phyloP scores from a whole-genome alignment of 2,888 invertebrate genomes.

The Ophion costatus region DNA sequence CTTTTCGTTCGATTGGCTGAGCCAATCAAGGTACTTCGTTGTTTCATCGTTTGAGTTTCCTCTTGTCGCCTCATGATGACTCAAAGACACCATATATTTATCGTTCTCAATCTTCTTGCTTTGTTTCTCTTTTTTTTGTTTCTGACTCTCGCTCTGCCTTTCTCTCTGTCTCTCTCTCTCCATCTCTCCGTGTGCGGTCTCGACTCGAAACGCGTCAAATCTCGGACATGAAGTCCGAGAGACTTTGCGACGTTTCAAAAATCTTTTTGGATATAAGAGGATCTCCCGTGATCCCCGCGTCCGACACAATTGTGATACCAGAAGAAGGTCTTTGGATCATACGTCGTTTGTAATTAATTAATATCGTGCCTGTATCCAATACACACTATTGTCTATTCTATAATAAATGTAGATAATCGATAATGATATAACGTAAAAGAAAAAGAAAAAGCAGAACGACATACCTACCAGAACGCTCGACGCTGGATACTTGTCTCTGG shows the following conservation, averaged over 20 bases:
- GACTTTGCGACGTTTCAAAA: slow-evolving; percentile 68
- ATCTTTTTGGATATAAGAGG: slow-evolving; percentile 52
- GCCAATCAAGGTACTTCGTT: slow-evolving; percentile 75
- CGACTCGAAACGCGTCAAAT: slow-evolving; percentile 38
- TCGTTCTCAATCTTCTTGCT: slow-evolving; percentile 15
- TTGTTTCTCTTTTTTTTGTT: slow-evolving; percentile 5
- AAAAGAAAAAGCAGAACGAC: slow-evolving; percentile 73
- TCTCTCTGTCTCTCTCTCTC: slow-evolving; percentile 30
- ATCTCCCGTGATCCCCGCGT: slow-evolving; percentile 40
- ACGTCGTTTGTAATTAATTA: slow-evolving; percentile 81
- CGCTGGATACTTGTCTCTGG: slow-evolving; percentile 39
- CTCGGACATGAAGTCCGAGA: slow-evolving; percentile 77
- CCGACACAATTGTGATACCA: slow-evolving; percentile 80
- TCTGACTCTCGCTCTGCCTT: slow-evolving; percentile 20
- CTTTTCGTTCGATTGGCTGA: slow-evolving; percentile 73
- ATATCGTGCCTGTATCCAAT: slow-evolving; percentile 82
- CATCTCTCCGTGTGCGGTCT: slow-evolving; percentile 41
- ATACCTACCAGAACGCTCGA: slow-evolving; percentile 54
- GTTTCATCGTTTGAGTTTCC: slow-evolving; percentile 72
- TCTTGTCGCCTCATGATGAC: slow-evolving; percentile 36
- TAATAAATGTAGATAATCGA: slow-evolving; percentile 67
- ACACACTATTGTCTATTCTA: slow-evolving; percentile 76
- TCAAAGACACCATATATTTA: slow-evolving; percentile 36
- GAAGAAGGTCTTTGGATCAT: slow-evolving; percentile 77
- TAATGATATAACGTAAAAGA: slow-evolving; percentile 72